Percentiles rank a stretch among this genome's conserved stretches.
Evolutionary conservation across 2,888 invertebrate species (phyloP).

Genomic region (Yponomeuta malinellus): DNA sequence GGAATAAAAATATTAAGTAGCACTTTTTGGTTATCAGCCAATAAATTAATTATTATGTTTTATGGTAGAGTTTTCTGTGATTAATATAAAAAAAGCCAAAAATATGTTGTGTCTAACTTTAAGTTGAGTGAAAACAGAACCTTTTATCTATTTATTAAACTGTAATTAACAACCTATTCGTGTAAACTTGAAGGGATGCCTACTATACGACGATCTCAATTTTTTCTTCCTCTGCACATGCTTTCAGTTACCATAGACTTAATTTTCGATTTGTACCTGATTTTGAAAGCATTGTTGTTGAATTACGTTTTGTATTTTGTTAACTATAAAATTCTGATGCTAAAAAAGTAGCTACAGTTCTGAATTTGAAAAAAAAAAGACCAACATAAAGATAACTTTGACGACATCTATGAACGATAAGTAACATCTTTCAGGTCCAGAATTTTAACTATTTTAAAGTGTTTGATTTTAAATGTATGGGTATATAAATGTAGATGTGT

Average conservation of each 20-base stretch:
- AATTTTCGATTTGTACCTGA: slow-evolving; percentile 73
- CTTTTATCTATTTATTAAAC: slow-evolving; percentile 4
- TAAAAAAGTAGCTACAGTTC: slow-evolving; percentile 24
- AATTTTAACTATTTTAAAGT: slow-evolving; percentile 3
- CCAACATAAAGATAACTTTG: background rate
- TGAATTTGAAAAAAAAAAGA: background rate
- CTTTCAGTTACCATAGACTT: slow-evolving; percentile 70
- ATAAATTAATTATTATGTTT: background rate
- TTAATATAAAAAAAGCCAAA: slow-evolving; percentile 63
- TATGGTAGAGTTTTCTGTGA: slow-evolving; percentile 48
- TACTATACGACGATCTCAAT: slow-evolving; percentile 52
- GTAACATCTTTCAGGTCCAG: slow-evolving; percentile 3
- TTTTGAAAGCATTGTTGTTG: slow-evolving; percentile 43
- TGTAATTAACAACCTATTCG: background rate
- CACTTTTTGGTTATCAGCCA: background rate
- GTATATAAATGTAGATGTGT: slow-evolving; percentile 43
- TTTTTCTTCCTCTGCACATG: slow-evolving; percentile 55
- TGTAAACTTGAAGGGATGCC: slow-evolving; percentile 5
- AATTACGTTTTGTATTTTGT: slow-evolving; percentile 38
- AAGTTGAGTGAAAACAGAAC: slow-evolving; percentile 30
- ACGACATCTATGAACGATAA: background rate
- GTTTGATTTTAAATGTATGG: background rate
- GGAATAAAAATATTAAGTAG: background rate
- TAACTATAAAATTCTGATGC: slow-evolving; percentile 23
- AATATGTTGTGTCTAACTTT: slow-evolving; percentile 54